Evolutionary conservation across 53 echinoderm and acorn worm species (phyloP).

Genomic region (Pentamera pediparva): DNA sequence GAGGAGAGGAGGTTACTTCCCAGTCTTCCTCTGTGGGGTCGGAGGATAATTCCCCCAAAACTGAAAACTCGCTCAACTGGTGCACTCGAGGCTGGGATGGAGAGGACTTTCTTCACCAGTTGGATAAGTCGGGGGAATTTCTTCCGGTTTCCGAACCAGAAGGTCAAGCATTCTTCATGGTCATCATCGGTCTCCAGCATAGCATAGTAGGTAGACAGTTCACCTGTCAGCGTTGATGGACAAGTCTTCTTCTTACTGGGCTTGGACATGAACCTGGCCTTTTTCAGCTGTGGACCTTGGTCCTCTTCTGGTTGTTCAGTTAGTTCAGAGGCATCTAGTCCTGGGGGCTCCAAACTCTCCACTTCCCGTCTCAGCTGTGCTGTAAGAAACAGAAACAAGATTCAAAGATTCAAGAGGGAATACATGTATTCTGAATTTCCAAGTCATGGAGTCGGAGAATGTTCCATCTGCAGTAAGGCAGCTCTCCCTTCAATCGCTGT

Average conservation of each 20-base stretch:
- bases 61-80: conserved; percentile 1
- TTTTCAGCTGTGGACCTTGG: no score
- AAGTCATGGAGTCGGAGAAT: no score
- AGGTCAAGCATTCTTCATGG: not conserved
- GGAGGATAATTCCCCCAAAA: not conserved
- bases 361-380: conserved; percentile 4
- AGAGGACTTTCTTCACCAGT: not conserved
- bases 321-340: not conserved
- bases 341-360: not conserved
- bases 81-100: conserved; percentile 3
- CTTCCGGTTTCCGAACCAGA: not conserved
- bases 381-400: not conserved
- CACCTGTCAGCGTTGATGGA: no score
- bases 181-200: not conserved
- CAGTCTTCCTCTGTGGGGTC: not conserved
- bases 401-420: no score
- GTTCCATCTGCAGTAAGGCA: no score
- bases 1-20: not conserved
- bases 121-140: not conserved
- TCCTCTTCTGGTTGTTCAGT: no score
- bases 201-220: not conserved
- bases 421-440: no score
- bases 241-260: no score
- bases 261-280: no score
- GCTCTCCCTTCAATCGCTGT: no score